Evolutionary conservation across 2,888 invertebrate species (phyloP).

Genomic region (Dromius quadrimaculatus): DNA sequence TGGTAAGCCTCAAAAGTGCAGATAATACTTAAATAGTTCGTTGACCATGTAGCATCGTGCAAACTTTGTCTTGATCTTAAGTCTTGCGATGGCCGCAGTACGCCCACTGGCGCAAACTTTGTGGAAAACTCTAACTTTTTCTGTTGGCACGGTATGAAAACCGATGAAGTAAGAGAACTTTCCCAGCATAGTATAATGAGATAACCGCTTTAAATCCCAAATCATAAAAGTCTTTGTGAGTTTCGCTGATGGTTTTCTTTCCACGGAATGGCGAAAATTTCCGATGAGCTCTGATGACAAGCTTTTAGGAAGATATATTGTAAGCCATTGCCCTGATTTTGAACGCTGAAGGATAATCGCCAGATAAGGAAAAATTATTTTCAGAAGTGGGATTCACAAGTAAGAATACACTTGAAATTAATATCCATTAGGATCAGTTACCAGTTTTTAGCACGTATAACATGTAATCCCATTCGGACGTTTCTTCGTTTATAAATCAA

Average conservation of each 20-base stretch:
- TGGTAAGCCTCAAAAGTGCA: neutral
- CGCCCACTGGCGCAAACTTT: neutral
- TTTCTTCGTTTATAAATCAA: conserved; percentile 39
- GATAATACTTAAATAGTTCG: conserved; percentile 32
- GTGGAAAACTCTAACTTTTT: conserved; percentile 19
- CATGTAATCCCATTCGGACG: conserved; percentile 30
- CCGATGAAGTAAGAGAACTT: conserved; percentile 51
- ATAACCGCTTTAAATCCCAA: conserved; percentile 51
- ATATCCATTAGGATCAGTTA: conserved; percentile 30
- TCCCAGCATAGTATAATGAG: conserved; percentile 50
- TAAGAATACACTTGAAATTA: conserved; percentile 24
- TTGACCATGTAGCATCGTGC: conserved; percentile 41
- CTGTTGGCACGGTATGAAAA: conserved; percentile 43
- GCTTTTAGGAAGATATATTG: conserved; percentile 40
- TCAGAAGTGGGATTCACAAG: too few relatives aligned
- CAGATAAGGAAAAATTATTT: conserved; percentile 11
- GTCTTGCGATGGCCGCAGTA: neutral
- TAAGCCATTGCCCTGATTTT: conserved; percentile 37
- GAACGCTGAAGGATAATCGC: neutral
- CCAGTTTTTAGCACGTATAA: conserved; percentile 25
- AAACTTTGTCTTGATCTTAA: conserved; percentile 17
- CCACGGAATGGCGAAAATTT: conserved; percentile 19
- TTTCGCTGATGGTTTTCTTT: conserved; percentile 26
- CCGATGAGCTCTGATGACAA: conserved; percentile 41
- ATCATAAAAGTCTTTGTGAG: conserved; percentile 52